Evolutionary conservation across 2,888 invertebrate genomes (phyloP).

Genomic region (Leptinotarsa rubiginosa): DNA sequence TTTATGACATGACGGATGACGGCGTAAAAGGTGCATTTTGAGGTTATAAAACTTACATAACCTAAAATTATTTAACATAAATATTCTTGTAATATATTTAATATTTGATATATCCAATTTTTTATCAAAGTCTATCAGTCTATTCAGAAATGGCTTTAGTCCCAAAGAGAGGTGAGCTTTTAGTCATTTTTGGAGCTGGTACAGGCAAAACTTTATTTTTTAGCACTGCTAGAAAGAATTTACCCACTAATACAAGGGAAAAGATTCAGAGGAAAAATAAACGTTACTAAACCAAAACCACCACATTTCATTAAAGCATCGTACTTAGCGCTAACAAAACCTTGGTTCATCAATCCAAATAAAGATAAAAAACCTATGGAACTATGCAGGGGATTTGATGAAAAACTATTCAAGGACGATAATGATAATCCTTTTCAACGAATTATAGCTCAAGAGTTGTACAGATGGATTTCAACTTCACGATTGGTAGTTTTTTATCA

Average conservation of each 20-base stretch:
- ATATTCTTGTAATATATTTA: too few species aligned
- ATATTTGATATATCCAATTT: not conserved
- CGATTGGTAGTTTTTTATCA: slow-evolving; percentile 80
- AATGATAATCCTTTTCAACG: slow-evolving; percentile 76
- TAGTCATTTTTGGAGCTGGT: not conserved
- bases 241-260: slow-evolving; percentile 67
- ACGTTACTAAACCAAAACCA: slow-evolving; percentile 78
- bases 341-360: slow-evolving; percentile 70
- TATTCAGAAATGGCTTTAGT: slow-evolving; percentile 45
- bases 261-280: slow-evolving; percentile 81
- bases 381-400: slow-evolving; percentile 67
- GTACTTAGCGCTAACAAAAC: slow-evolving; percentile 75
- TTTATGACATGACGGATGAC: too few species aligned
- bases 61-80: too few species aligned
- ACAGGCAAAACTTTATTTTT: slow-evolving; percentile 32
- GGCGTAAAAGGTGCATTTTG: too few species aligned
- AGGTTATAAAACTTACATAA: too few species aligned
- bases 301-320: slow-evolving; percentile 79
- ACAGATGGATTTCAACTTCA: slow-evolving; percentile 78
- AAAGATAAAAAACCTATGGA: slow-evolving; percentile 66
- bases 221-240: slow-evolving; percentile 49
- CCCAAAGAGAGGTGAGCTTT: slow-evolving; percentile 43
- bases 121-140: not conserved
- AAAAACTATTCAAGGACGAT: slow-evolving; percentile 48
- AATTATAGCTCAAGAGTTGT: slow-evolving; percentile 79